These are phyloP conservation scores for Brachionichthys hirsutus DNA, from an alignment of 2,113 vertebrate species.

Conservation along the genomic window DNA sequence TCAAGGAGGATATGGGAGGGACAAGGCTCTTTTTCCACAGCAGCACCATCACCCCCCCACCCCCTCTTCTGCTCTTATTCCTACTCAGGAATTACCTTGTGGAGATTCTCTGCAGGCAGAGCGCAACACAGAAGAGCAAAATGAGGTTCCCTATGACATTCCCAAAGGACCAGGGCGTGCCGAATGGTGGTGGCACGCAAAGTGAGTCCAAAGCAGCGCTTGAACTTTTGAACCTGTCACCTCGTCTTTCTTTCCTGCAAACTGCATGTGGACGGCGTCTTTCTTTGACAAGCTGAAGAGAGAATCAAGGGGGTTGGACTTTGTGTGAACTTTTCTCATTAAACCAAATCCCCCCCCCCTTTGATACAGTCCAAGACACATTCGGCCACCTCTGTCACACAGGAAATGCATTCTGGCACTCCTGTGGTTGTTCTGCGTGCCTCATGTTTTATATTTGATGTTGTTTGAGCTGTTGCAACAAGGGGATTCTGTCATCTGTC, in stretches of 20 bases:
- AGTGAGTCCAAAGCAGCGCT: slow-evolving; percentile 64
- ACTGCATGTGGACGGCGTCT: slow-evolving; percentile 71
- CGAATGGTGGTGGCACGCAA: slow-evolving; percentile 75
- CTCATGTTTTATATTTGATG: too few species aligned
- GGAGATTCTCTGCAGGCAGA: slow-evolving; percentile 58
- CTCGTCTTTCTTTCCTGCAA: slow-evolving; percentile 65
- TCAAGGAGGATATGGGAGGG: slow-evolving; percentile 51
- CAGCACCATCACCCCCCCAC: slow-evolving; percentile 4
- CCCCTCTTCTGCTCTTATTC: too few species aligned
- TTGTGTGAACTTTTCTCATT: slow-evolving; percentile 81
- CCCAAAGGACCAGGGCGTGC: slow-evolving; percentile 63
- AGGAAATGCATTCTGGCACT: too few species aligned
- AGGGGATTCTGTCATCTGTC: too few species aligned
- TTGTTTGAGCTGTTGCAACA: too few species aligned
- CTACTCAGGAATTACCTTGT: slow-evolving; percentile 68
- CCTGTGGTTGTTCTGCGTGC: too few species aligned
- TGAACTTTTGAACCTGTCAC: slow-evolving; percentile 82
- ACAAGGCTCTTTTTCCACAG: slow-evolving; percentile 48
- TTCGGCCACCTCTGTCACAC: slow-evolving; percentile 4
- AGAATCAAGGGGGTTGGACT: slow-evolving; percentile 77
- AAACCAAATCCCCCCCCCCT: slow-evolving; percentile 60
- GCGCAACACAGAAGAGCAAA: slow-evolving; percentile 58
- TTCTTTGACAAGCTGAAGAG: slow-evolving; percentile 69
- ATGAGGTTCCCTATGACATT: slow-evolving; percentile 62
- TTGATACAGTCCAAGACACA: slow-evolving; percentile 23